phyloP scores from a whole-genome alignment of 2,797 vertebrate species.

The Neopelma chrysocephalum region DNA sequence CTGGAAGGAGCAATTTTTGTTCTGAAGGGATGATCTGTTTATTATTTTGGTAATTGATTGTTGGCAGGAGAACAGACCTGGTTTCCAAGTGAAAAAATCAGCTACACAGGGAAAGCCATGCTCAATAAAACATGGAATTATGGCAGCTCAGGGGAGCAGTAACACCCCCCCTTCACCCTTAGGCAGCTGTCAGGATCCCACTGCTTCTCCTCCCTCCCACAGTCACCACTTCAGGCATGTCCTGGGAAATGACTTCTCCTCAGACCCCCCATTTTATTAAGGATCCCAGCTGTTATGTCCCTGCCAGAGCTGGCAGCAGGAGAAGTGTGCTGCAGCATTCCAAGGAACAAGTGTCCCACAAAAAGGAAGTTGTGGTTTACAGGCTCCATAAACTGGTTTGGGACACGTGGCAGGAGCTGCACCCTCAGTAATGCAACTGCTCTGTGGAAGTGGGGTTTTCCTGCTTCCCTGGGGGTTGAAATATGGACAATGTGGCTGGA shows the following conservation, averaged over 20 bases:
- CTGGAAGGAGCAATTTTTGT: constrained; percentile 10
- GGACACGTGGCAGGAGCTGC: neutral
- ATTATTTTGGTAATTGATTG: neutral
- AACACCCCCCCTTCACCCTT: neutral
- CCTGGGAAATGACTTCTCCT: neutral
- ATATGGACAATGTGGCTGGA: neutral
- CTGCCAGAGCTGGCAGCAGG: neutral
- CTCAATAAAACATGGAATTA: neutral
- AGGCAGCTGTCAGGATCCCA: neutral
- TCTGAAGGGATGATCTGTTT: neutral
- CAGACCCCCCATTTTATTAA: neutral
- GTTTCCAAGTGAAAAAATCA: neutral
- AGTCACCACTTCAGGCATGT: neutral
- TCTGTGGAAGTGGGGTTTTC: neutral
- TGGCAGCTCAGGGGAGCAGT: neutral
- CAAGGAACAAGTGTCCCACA: neutral
- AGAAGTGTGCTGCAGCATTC: accelerated
- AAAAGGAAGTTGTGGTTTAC: neutral
- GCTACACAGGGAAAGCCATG: neutral
- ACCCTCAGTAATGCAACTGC: neutral
- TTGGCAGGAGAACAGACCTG: neutral
- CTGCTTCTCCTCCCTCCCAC: neutral
- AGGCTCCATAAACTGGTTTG: neutral
- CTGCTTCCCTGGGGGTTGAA: neutral
- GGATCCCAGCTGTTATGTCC: neutral